These are phyloP conservation scores for Ashinkailepas kermadecensis DNA, from an alignment of 2,888 invertebrate species.

Conservation along the genomic window DNA sequence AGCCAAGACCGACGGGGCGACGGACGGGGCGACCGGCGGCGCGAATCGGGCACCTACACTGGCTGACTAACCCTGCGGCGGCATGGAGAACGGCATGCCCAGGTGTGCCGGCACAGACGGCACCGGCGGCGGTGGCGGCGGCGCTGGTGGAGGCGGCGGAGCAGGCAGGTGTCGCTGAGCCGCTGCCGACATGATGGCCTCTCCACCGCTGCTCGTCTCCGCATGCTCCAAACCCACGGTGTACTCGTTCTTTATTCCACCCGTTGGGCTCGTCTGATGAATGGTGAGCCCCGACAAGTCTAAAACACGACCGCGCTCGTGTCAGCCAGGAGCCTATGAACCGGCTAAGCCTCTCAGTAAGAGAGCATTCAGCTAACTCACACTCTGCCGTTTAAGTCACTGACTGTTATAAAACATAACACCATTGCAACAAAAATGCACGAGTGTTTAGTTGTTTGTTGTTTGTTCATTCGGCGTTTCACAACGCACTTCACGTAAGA, in stretches of 20 bases:
- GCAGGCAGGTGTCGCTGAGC: conserved; percentile 37
- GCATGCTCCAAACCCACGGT: conserved; percentile 54
- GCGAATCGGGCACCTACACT: no score
- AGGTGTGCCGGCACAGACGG: background rate
- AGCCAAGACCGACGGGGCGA: conserved; percentile 6
- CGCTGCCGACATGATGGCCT: conserved; percentile 40
- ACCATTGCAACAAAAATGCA: no score
- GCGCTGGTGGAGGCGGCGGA: conserved; percentile 28
- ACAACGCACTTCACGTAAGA: no score
- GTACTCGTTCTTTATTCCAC: conserved; percentile 88
- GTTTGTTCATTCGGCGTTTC: no score
- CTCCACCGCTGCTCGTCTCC: conserved; percentile 32
- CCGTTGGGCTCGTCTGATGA: conserved; percentile 62
- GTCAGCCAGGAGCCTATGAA: no score
- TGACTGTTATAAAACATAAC: no score
- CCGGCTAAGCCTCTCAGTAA: no score
- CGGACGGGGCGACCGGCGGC: background rate
- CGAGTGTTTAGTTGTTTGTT: no score
- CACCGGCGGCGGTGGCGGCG: conserved; percentile 16
- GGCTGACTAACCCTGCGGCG: conserved; percentile 18
- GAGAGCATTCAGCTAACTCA: no score
- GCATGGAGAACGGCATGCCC: background rate
- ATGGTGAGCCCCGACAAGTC: conserved; percentile 87
- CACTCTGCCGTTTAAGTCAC: no score
- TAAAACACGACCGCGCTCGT: conserved; percentile 37